Base-by-base conservation (phyloP, 2,888 invertebrate genomes). In the Drosophila merina region DNA sequence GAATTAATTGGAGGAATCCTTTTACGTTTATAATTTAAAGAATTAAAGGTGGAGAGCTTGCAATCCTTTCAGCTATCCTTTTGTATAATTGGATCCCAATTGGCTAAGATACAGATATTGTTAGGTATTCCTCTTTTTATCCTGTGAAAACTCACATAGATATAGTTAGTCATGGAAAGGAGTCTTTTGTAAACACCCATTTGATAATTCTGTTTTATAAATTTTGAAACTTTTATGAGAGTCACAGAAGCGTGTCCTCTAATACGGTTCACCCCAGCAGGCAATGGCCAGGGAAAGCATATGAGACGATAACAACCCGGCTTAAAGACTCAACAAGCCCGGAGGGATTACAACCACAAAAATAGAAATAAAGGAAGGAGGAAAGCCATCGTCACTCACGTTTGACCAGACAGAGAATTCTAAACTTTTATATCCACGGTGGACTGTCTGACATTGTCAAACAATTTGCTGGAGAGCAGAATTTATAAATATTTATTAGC, bases 401-500 rank as follows among this genome's bases (percentile, higher is more conserved):
- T 55, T 58, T 57, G 58, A 57, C 57, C 64, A 77, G 64, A 59
- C 52, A 67, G 47, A 71, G 72, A 70, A 74, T 75, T 68, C 76
- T 48, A 52, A 72, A 55, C 70, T 60, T 63, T 67, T 44, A 31
- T 40, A 72, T 58, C 45, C 28, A 45, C 47, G 54, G 14, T 20
- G 40, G 40, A 28, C 40, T 7, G 40, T 42, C 40, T 20, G 57
- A 45, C 36, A 3, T 36, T 44, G 55, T 56, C 70, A 47, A 54
- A 64, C 66, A 63, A 31, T 63, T 30, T 64, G 56, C 47, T 40
- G 38, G 62, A 30, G 66, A 30, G 40, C 33, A 54, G 49, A 42
- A 63, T 69, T 74, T 77, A 79, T 82, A 82, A 81, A 81, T 81
- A 81, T 85, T 81, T 79, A 85, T 85, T 82, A 85, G 81, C 79